Evolutionary conservation across 2,797 vertebrate genomes (phyloP).

Genomic region (Chrysocyon brachyurus): DNA sequence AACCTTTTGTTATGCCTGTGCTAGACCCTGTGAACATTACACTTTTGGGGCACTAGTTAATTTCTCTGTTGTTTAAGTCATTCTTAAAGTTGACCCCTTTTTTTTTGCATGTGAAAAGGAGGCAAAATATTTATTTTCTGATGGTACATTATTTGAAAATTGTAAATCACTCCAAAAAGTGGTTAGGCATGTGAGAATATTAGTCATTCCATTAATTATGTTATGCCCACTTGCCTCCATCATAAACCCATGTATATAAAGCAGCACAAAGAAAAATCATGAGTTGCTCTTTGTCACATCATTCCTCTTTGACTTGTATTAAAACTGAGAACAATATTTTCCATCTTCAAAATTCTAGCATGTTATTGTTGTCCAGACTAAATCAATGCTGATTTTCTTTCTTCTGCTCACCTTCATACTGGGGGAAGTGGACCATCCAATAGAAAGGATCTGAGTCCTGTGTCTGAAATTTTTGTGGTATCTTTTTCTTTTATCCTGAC

Average conservation of each 20-base stretch:
- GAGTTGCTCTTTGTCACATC: neutral
- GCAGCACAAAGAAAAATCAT: neutral
- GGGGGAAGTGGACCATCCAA: neutral
- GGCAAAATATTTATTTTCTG: neutral
- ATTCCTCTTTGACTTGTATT: slow-evolving; percentile 23
- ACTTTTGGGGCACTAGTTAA: neutral
- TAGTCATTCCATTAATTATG: neutral
- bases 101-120: neutral
- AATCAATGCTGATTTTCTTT: neutral
- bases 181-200: neutral
- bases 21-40: neutral
- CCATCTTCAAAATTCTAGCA: neutral
- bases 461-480: neutral
- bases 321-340: neutral
- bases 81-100: neutral
- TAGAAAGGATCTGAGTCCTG: neutral
- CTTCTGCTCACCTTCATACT: neutral
- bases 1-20: neutral
- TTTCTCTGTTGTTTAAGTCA: neutral
- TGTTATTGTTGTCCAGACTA: neutral
- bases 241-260: neutral
- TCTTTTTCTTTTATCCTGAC: neutral
- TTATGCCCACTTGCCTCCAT: neutral
- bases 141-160: slow-evolving; percentile 18
- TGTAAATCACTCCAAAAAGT: slow-evolving; percentile 22